Conservation (phyloP, 2,113 vertebrate species). For the Neodontobutis hainanensis region DNA sequence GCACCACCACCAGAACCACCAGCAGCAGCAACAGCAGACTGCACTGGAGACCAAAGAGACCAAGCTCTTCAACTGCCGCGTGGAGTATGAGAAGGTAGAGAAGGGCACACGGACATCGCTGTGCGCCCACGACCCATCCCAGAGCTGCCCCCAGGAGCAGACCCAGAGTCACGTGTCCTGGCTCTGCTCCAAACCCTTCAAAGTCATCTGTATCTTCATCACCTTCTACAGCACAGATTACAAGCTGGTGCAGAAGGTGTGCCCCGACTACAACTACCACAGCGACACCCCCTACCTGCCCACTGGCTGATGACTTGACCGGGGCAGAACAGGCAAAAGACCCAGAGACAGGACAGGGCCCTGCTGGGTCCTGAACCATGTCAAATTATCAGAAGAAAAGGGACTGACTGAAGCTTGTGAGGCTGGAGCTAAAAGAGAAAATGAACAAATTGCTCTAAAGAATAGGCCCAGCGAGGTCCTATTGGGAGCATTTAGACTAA, state of each 20-base stretch:
- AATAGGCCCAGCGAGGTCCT: slow-evolving; percentile 48
- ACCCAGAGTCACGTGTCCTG: slow-evolving; percentile 98
- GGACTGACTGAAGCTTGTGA: slow-evolving; percentile 41
- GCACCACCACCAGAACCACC: slow-evolving; percentile 65
- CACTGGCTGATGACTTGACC: slow-evolving; percentile 84
- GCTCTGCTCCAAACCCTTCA: slow-evolving; percentile 99
- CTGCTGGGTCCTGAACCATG: slow-evolving; percentile 71
- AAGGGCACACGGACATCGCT: slow-evolving; percentile 94
- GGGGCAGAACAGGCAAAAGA: slow-evolving; percentile 2
- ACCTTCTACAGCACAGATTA: slow-evolving; percentile 99
- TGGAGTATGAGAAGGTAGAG: slow-evolving; percentile 98
- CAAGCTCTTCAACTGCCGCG: slow-evolving; percentile 98
- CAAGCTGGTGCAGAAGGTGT: slow-evolving; percentile 99
- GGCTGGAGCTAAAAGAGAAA: slow-evolving; percentile 28
- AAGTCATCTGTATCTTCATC: slow-evolving; percentile 99
- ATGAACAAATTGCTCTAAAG: slow-evolving; percentile 33
- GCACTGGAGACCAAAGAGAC: slow-evolving; percentile 96
- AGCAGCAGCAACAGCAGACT: slow-evolving; percentile 83
- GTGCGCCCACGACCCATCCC: slow-evolving; percentile 96
- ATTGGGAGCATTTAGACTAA: slow-evolving; percentile 53
- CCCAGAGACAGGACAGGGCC: slow-evolving; percentile 15
- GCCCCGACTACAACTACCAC: slow-evolving; percentile 99
- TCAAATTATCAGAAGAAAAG: slow-evolving; percentile 80
- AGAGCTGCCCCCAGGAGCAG: slow-evolving; percentile 98
- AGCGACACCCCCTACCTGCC: slow-evolving; percentile 97